A percentile compares a stretch with the other conserved stretches of the same genome.
phyloP scores from a whole-genome alignment of 2,113 vertebrate species.

The Rhabdomys dilectus region DNA sequence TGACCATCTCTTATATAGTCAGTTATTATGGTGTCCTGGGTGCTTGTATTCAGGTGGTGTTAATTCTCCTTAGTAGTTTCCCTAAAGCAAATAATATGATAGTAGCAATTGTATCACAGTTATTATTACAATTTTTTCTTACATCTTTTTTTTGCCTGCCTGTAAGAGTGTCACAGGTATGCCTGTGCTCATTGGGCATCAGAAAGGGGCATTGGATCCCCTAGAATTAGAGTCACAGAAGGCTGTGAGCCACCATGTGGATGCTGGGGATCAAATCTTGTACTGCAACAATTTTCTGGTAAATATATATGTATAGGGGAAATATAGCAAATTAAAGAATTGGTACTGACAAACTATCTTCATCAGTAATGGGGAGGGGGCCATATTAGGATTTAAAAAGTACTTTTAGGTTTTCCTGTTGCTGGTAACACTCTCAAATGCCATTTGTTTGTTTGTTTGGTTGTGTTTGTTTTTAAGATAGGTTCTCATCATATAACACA shows the following conservation, averaged over 20 bases:
- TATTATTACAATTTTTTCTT: background rate
- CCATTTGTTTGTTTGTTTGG: background rate
- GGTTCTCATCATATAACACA: no score
- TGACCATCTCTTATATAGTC: background rate
- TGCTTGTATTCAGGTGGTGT: background rate
- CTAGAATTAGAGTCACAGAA: background rate
- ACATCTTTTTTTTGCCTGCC: background rate
- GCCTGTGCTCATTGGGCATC: background rate
- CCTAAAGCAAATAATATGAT: background rate
- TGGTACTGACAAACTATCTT: background rate
- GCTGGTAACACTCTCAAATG: background rate
- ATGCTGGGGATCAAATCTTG: background rate
- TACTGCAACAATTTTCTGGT: background rate
- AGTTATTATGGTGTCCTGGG: background rate
- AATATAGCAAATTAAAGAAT: background rate
- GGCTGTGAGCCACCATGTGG: background rate
- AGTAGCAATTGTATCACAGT: background rate
- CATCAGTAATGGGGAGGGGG: no score
- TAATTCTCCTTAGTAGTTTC: background rate
- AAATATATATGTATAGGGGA: background rate
- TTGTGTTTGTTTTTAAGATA: background rate
- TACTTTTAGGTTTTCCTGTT: background rate
- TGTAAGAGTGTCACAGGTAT: background rate
- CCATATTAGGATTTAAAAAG: constrained; percentile 2
- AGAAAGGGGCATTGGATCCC: background rate